Evolutionary conservation across 64 coral and sea anemone genomes (phyloP).

Genomic region (Montipora capricornis): DNA sequence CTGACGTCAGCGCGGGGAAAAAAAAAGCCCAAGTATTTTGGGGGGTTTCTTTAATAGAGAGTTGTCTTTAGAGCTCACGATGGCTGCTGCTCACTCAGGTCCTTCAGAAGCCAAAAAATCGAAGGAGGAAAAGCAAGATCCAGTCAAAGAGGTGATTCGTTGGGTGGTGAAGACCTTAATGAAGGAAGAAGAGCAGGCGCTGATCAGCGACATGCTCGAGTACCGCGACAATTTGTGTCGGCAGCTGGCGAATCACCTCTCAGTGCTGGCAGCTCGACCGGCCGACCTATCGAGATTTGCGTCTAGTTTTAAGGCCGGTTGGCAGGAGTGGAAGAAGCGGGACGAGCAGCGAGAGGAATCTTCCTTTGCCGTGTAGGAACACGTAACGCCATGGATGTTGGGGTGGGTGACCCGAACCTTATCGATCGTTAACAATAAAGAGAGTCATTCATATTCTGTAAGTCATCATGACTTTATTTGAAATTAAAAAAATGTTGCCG

Average conservation of each 20-base stretch:
- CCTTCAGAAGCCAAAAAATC: too few relatives aligned
- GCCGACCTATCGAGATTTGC: background rate
- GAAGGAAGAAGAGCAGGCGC: background rate
- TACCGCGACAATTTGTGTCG: background rate
- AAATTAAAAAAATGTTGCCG: too few relatives aligned
- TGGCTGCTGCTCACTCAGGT: too few relatives aligned
- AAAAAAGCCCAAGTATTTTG: too few relatives aligned
- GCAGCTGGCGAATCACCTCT: background rate
- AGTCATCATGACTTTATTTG: too few relatives aligned
- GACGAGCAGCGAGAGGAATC: background rate
- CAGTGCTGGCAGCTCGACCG: background rate
- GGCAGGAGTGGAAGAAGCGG: background rate
- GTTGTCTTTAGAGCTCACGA: too few relatives aligned
- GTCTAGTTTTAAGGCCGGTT: background rate
- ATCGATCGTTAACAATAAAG: background rate
- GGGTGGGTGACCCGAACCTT: background rate
- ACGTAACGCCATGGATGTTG: background rate
- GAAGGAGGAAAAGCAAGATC: background rate
- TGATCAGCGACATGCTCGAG: background rate
- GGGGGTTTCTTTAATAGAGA: too few relatives aligned
- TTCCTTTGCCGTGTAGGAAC: background rate
- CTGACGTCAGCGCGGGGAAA: too few relatives aligned
- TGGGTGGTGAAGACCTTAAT: background rate
- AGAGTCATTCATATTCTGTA: background rate
- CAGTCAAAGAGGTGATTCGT: background rate